These are phyloP conservation scores for Busseola fusca DNA, from an alignment of 2,888 invertebrate genomes.

Conservation along the genomic window DNA sequence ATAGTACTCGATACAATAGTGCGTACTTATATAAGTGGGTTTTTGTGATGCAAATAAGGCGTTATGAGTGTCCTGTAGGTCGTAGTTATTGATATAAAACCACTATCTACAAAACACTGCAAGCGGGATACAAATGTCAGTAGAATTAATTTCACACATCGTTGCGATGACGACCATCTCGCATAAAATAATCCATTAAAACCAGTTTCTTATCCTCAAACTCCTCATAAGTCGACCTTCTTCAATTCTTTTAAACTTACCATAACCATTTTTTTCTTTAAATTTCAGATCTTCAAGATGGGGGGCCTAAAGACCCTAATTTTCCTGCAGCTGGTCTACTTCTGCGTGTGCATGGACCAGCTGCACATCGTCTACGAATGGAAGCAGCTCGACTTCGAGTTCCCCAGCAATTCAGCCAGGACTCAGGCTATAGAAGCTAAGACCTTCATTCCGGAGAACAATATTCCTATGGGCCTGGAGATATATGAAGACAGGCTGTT, in stretches of 20 bases:
- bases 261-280: constrained; percentile 11
- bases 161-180: background rate
- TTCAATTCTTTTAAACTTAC: background rate
- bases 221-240: background rate
- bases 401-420: constrained; percentile 87
- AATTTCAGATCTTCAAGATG: constrained; percentile 76
- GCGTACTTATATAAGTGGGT: background rate
- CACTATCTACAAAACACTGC: background rate
- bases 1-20: background rate
- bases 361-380: constrained; percentile 92
- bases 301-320: constrained; percentile 75
- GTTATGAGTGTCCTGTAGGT: background rate
- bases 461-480: constrained; percentile 93
- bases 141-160: background rate
- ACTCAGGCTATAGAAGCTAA: constrained; percentile 89
- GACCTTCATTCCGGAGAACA: constrained; percentile 91
- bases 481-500: constrained; percentile 91
- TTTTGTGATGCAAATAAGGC: constrained; percentile 1
- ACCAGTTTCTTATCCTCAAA: background rate
- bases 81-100: background rate
- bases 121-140: background rate
- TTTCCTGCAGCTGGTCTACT: constrained; percentile 78
- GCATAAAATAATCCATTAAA: background rate
- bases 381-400: constrained; percentile 92
- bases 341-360: constrained; percentile 89